Evolutionary conservation across 2,113 vertebrate genomes (phyloP).

Genomic region (Redunca redunca): DNA sequence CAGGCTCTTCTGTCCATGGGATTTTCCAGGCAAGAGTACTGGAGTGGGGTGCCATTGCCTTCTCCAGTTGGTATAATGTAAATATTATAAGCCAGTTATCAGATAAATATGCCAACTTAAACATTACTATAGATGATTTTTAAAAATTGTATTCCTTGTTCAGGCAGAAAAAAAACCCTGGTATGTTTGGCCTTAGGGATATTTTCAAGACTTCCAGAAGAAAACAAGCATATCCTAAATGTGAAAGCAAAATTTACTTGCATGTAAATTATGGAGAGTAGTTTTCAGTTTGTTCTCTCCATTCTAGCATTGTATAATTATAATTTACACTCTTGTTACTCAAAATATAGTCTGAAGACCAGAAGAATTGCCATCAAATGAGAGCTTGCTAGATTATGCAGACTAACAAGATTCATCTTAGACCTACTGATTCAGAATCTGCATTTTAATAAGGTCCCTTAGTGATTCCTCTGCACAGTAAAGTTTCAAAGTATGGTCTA

Average conservation of each 20-base stretch:
- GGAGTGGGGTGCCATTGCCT: no score
- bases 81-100: background rate
- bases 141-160: background rate
- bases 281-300: background rate
- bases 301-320: background rate
- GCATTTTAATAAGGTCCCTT: background rate
- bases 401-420: background rate
- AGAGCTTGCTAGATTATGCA: background rate
- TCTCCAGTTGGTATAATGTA: background rate
- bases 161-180: background rate
- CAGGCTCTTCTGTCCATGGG: no score
- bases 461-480: background rate
- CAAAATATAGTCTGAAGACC: background rate
- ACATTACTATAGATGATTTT: background rate
- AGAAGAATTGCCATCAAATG: background rate
- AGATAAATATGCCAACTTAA: background rate
- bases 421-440: background rate
- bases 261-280: background rate
- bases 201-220: background rate
- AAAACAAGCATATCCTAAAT: background rate
- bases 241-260: background rate
- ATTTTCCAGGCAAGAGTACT: no score
- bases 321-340: background rate
- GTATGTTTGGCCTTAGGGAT: background rate
- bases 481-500: background rate